Evolutionary conservation across 2,888 invertebrate genomes (phyloP).

Genomic region (Parascotia fuliginaria): DNA sequence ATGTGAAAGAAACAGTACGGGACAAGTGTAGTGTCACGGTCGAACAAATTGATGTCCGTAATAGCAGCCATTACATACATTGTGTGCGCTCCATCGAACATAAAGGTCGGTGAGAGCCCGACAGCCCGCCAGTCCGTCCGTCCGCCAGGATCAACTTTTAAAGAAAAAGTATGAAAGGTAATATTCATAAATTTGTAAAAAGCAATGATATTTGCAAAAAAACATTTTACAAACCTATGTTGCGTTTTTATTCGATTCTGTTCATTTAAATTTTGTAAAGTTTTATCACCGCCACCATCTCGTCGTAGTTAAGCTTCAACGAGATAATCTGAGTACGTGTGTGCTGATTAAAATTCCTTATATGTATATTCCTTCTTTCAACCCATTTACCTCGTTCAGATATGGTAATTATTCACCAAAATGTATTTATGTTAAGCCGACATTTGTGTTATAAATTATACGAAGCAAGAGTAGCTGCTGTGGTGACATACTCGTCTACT

Average conservation of each 20-base stretch:
- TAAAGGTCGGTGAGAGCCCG: slow-evolving; percentile 59
- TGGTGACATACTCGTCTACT: slow-evolving; percentile 12
- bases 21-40: slow-evolving; percentile 74
- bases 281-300: slow-evolving; percentile 39
- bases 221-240: slow-evolving; percentile 51
- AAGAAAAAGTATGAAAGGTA: slow-evolving; percentile 64
- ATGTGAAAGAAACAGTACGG: slow-evolving; percentile 60
- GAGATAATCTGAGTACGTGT: slow-evolving; percentile 44
- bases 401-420: slow-evolving; percentile 50
- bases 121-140: neutral
- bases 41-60: slow-evolving; percentile 76
- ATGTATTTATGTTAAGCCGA: slow-evolving; percentile 40
- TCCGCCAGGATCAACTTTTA: slow-evolving; percentile 56
- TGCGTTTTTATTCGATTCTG: slow-evolving; percentile 55
- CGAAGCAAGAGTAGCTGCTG: slow-evolving; percentile 3
- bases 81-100: slow-evolving; percentile 76
- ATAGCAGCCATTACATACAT: slow-evolving; percentile 76
- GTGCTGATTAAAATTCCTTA: slow-evolving; percentile 58
- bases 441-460: slow-evolving; percentile 44
- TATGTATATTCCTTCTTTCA: slow-evolving; percentile 50
- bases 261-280: slow-evolving; percentile 46
- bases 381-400: slow-evolving; percentile 45
- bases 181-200: slow-evolving; percentile 69
- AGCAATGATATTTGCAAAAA: slow-evolving; percentile 57
- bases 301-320: slow-evolving; percentile 18